A percentile compares a stretch with the other conserved stretches of the same genome.
Conservation (phyloP, 2,888 invertebrate genomes). For the Cerastis rubricosa region DNA sequence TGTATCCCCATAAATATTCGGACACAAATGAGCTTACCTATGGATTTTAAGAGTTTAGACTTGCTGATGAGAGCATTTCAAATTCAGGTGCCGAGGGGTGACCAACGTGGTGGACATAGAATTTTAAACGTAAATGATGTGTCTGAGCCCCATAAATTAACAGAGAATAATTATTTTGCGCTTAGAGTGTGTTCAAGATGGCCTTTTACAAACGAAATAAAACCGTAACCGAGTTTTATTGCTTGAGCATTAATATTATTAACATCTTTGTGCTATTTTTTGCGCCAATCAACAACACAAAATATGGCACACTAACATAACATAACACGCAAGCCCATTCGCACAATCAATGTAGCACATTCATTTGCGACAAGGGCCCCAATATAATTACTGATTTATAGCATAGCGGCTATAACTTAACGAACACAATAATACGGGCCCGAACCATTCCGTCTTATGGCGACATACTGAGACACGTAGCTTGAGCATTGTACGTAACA, state of each 20-base stretch:
- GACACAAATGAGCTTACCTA: conserved; percentile 65
- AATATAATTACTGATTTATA: conserved; percentile 87
- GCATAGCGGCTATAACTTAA: conserved; percentile 78
- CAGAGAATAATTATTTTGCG: conserved; percentile 18
- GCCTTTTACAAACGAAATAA: not conserved
- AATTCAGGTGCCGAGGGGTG: conserved; percentile 64
- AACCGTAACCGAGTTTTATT: not conserved
- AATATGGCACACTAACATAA: conserved; percentile 56
- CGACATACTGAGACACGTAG: conserved; percentile 81
- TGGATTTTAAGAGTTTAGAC: conserved; percentile 71
- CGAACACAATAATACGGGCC: conserved; percentile 78
- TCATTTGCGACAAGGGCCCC: conserved; percentile 77
- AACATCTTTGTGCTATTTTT: conserved; percentile 12
- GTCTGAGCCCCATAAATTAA: conserved; percentile 28
- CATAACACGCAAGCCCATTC: conserved; percentile 69
- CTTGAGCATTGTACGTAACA: conserved; percentile 86
- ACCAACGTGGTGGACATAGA: conserved; percentile 41
- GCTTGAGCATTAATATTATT: not conserved
- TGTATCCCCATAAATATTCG: conserved; percentile 65
- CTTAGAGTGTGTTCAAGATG: not conserved
- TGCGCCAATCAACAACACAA: conserved; percentile 42
- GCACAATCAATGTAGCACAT: conserved; percentile 71
- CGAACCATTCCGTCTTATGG: conserved; percentile 64
- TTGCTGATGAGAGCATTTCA: conserved; percentile 71
- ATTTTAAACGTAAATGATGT: conserved; percentile 52